Conservation (phyloP, 2,113 vertebrate genomes). For the Catagonus wagneri region DNA sequence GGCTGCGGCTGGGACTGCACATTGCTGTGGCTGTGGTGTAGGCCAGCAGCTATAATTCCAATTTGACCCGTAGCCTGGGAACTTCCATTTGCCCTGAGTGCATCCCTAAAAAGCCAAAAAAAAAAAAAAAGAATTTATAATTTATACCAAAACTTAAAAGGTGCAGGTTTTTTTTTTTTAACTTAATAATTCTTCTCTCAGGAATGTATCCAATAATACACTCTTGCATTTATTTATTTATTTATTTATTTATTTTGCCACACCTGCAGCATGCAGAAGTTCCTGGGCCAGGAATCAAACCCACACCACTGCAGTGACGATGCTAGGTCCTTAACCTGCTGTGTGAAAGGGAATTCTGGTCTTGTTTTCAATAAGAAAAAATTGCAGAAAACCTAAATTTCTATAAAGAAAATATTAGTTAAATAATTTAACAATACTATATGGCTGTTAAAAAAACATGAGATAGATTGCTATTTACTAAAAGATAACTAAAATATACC, state of each 20-base stretch:
- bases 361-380: conserved; percentile 56
- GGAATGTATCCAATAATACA: conserved; percentile 3
- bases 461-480: not conserved
- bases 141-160: conserved; percentile 59
- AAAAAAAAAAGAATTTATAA: not conserved
- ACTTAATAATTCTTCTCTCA: not conserved
- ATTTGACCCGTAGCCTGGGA: too few relatives aligned
- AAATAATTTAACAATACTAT: conserved; percentile 20
- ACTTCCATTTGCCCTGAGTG: too few relatives aligned
- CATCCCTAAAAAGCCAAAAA: too few relatives aligned
- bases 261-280: too few relatives aligned
- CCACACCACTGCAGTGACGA: too few relatives aligned
- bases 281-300: too few relatives aligned
- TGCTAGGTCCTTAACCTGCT: too few relatives aligned
- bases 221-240: not conserved
- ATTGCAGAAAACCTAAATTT: not conserved
- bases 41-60: too few relatives aligned
- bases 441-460: not conserved
- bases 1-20: too few relatives aligned
- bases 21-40: too few relatives aligned
- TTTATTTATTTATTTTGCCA: too few relatives aligned
- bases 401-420: not conserved
- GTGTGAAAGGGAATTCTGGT: not conserved
- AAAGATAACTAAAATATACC: not conserved
- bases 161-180: conserved; percentile 25